Base-by-base conservation (phyloP, 2,797 vertebrate species). In the Sparus aurata region DNA sequence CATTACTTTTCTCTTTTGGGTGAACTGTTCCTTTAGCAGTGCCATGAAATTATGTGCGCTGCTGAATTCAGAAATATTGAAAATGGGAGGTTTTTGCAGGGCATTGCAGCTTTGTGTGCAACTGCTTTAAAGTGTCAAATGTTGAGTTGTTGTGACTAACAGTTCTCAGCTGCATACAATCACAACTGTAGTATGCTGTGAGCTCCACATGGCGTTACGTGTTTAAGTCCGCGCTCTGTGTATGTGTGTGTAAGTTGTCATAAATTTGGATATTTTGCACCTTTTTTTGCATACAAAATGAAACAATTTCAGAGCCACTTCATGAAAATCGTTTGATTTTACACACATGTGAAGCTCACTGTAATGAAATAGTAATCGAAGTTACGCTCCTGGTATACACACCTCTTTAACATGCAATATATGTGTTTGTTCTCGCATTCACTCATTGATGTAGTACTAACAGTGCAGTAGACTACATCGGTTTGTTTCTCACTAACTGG, bases 341-440 rank as follows among this genome's bases (percentile, higher is more conserved):
- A 8, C 22, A 22, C 49, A 25, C 27, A 11, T 82, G 82, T 89
- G 89, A 85, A 70, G 89, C 92, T 92, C 92, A 92, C 90, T 91
- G 91, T 90, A 86, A 27, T 4, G 25, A 45, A 74, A 68, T 68
- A 62, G 27, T 45, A 73, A 66, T 58, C 50, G 7, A 23, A 74
- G 83, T 77, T 82, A 84, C 60, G 63, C 75, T 15, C 78, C 78
- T 71, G 25, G 74, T 53, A 57, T 18, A 3, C 22, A 22, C 60
- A 62, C 64, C 62, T 81, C 38, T 77, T 34, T 38, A 54, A 77
- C 45, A n/a, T 85, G 60, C 57, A 12, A 15, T 89, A 63, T 90
- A 52, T 83, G 84, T 92, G 88, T 91, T 63, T 91, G 75, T 90
- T 75, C 54, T 49, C 75, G 75, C 83, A 62, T 75, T 75, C 66